phyloP scores from a whole-genome alignment of 2,797 vertebrate genomes.

The Darevskia mixta region DNA sequence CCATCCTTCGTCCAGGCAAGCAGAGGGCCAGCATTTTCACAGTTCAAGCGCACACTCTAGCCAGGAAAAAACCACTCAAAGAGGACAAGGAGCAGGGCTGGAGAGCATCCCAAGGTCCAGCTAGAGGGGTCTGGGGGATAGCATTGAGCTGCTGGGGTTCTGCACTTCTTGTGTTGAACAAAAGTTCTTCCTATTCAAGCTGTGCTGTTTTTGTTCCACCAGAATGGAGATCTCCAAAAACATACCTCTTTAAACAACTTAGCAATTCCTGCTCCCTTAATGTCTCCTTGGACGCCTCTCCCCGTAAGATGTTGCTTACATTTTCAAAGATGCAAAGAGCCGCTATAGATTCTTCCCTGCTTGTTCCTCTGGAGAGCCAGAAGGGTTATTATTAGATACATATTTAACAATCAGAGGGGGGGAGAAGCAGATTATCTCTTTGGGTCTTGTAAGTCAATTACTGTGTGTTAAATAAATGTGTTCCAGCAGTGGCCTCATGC shows the following conservation, averaged over 20 bases:
- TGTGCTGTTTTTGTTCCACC: neutral
- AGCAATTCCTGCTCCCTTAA: too few species aligned
- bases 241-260: neutral
- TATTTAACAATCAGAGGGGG: conserved; percentile 25
- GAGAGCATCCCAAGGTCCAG: too few species aligned
- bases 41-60: too few species aligned
- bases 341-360: neutral
- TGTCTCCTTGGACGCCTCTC: neutral
- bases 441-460: conserved; percentile 33
- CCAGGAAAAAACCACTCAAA: too few species aligned
- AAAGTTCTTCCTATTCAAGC: neutral
- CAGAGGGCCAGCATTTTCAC: too few species aligned
- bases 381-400: conserved; percentile 19
- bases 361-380: neutral
- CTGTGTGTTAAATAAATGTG: conserved; percentile 20
- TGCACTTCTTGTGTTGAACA: neutral
- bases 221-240: neutral
- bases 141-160: too few species aligned
- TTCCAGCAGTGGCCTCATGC: conserved; percentile 17
- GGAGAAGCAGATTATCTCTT: conserved; percentile 19
- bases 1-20: too few species aligned
- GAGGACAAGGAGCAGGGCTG: too few species aligned
- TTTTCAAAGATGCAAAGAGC: neutral
- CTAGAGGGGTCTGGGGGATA: too few species aligned
- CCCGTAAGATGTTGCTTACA: neutral